Conservation (phyloP, 1,140 invertebrate genomes). For the Pseudomyrmex gracilis region DNA sequence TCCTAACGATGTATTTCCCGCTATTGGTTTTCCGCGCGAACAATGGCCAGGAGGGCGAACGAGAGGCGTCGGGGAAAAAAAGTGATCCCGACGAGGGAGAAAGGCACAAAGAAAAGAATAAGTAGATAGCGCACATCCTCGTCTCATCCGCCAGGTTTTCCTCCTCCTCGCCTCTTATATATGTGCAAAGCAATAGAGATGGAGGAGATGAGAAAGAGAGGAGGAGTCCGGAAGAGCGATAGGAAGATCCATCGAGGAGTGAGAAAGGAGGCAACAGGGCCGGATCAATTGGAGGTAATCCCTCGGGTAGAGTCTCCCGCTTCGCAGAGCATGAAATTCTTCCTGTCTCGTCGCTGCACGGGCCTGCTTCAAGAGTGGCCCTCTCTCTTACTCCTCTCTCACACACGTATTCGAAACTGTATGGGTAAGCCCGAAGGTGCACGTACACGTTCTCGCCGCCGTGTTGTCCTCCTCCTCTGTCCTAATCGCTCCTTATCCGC, state of each 20-base stretch:
- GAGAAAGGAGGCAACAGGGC: slow-evolving; percentile 77
- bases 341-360: slow-evolving; percentile 76
- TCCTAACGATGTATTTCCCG: slow-evolving; percentile 82
- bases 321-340: slow-evolving; percentile 83
- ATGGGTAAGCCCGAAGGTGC: slow-evolving; percentile 56
- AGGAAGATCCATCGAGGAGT: slow-evolving; percentile 65
- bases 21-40: slow-evolving; percentile 81
- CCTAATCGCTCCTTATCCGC: slow-evolving; percentile 77
- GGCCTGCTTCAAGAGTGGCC: slow-evolving; percentile 46
- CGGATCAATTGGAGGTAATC: slow-evolving; percentile 84
- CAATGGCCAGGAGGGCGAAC: slow-evolving; percentile 73
- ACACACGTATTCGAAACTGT: slow-evolving; percentile 58
- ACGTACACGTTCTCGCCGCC: slow-evolving; percentile 66
- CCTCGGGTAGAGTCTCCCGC: slow-evolving; percentile 83
- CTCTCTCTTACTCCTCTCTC: slow-evolving; percentile 51
- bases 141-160: slow-evolving; percentile 43
- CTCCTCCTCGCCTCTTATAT: slow-evolving; percentile 29
- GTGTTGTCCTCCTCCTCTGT: slow-evolving; percentile 22
- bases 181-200: slow-evolving; percentile 41
- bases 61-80: slow-evolving; percentile 57
- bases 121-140: slow-evolving; percentile 41
- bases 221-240: slow-evolving; percentile 55
- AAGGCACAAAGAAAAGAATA: slow-evolving; percentile 7
- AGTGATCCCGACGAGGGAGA: not conserved
- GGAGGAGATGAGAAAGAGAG: slow-evolving; percentile 36